Conservation (phyloP, 2,113 vertebrate species). For the Coracopsis vasa region DNA sequence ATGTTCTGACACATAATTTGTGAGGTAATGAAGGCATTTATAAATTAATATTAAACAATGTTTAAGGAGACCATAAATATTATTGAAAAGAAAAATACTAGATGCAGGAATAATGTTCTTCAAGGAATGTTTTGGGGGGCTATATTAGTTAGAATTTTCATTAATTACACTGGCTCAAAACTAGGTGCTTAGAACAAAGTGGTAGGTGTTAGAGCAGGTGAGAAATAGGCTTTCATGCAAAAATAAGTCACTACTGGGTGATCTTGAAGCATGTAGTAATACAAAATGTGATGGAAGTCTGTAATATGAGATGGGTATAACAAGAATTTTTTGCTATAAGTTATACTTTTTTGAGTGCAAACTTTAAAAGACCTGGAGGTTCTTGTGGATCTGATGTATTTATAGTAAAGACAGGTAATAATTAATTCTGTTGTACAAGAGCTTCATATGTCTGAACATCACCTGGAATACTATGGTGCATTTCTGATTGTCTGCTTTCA, state of each 20-base stretch:
- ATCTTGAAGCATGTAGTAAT: not conserved
- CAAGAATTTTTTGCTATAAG: not conserved
- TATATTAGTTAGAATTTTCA: not conserved
- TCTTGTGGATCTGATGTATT: not conserved
- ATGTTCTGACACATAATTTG: not conserved
- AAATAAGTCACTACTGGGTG: not conserved
- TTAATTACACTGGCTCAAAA: not conserved
- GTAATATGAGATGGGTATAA: not conserved
- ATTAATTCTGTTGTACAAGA: not conserved
- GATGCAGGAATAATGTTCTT: not conserved
- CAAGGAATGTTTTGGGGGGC: not conserved
- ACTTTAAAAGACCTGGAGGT: not conserved
- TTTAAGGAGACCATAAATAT: not conserved
- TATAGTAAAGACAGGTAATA: not conserved
- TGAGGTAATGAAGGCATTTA: not conserved
- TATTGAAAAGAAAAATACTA: not conserved
- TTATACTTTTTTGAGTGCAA: not conserved
- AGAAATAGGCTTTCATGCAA: not conserved
- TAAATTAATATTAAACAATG: not conserved
- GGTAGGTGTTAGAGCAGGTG: not conserved
- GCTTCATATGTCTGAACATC: not conserved
- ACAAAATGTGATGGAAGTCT: not conserved
- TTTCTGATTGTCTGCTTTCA: not conserved
- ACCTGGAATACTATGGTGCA: not conserved
- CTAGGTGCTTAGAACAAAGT: not conserved